A percentile compares a stretch with the other conserved stretches of the same genome.
Conservation (phyloP, 2,113 vertebrate species). For the Sapayoa aenigma region DNA sequence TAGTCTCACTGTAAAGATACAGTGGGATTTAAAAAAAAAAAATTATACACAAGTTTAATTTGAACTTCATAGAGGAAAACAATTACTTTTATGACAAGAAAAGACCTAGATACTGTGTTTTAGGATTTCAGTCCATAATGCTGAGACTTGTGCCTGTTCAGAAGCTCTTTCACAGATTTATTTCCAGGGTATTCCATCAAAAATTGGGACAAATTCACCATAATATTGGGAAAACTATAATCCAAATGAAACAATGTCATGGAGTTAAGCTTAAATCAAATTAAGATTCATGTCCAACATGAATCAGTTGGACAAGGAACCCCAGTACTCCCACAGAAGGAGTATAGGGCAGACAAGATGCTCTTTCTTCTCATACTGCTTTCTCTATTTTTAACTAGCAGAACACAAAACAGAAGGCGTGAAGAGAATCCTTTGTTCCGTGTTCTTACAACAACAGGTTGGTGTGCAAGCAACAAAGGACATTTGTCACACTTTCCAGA, state of each 20-base stretch:
- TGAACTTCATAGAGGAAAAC: neutral
- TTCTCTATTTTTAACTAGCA: neutral
- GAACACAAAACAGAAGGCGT: neutral
- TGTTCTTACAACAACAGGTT: neutral
- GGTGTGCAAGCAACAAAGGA: neutral
- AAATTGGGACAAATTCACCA: neutral
- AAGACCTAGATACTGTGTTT: neutral
- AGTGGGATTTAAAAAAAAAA: neutral
- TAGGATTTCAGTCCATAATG: neutral
- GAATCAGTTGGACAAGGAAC: neutral
- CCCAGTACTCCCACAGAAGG: neutral
- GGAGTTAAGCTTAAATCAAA: neutral
- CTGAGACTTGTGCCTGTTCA: neutral
- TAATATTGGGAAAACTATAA: neutral
- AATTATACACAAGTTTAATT: neutral
- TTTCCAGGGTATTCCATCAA: neutral
- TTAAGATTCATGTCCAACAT: too few relatives aligned
- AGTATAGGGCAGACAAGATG: accelerated
- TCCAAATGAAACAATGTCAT: neutral
- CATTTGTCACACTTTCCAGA: neutral
- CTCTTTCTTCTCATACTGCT: neutral
- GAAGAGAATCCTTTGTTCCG: neutral
- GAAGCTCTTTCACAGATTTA: neutral
- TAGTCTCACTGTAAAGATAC: neutral
- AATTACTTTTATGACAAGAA: neutral